Conservation (phyloP, 2,888 invertebrate genomes). For the Xylota segnis region DNA sequence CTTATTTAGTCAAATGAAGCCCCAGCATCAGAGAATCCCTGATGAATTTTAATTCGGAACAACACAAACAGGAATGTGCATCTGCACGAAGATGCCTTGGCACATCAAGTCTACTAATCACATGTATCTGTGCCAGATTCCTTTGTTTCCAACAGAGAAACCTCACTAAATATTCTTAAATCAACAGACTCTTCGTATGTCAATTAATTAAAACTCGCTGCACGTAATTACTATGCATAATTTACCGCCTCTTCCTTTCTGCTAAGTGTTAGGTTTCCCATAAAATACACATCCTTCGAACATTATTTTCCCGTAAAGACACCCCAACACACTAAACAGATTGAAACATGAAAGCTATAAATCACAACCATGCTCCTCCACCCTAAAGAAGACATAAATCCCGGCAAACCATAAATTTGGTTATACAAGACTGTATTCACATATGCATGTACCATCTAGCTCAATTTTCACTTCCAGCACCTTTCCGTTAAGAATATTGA, state of each 20-base stretch:
- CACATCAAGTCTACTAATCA: too few relatives aligned
- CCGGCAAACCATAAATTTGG: constrained; percentile 43
- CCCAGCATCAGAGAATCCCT: too few relatives aligned
- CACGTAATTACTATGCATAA: neutral
- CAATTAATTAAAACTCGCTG: neutral
- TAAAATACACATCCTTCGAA: neutral
- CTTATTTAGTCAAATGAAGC: too few relatives aligned
- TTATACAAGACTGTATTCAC: constrained; percentile 55
- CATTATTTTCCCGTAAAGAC: neutral
- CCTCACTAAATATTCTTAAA: too few relatives aligned
- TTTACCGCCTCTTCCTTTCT: neutral
- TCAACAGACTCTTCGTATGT: too few relatives aligned
- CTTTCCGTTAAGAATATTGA: constrained; percentile 10
- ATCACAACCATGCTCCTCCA: constrained; percentile 33
- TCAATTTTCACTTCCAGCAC: neutral
- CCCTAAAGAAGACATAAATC: constrained; percentile 47
- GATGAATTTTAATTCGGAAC: too few relatives aligned
- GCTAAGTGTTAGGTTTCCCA: neutral
- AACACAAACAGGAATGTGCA: too few relatives aligned
- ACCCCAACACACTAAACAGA: constrained; percentile 1
- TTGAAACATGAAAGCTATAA: constrained; percentile 49
- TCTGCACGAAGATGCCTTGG: too few relatives aligned
- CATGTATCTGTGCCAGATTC: too few relatives aligned
- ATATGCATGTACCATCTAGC: constrained; percentile 20
- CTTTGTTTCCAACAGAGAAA: too few relatives aligned